Evolutionary conservation across 2,113 vertebrate species (phyloP).

Genomic region (Oreotrochilus melanogaster): DNA sequence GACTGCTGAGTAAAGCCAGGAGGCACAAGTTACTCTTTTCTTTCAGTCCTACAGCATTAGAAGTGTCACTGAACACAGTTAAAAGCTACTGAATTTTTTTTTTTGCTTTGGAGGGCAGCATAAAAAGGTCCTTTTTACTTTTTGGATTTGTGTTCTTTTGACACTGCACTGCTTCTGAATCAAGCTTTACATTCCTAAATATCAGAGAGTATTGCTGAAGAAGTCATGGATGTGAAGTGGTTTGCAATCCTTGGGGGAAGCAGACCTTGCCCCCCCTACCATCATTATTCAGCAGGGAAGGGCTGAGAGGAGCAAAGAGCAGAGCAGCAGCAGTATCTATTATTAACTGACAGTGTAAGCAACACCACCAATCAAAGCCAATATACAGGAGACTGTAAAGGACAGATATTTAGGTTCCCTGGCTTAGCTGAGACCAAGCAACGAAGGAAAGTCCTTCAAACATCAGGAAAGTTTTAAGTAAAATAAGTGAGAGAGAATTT

Average conservation of each 20-base stretch:
- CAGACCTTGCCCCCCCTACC: constrained; percentile 9
- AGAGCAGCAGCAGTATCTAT: constrained; percentile 43
- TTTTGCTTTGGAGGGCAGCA: neutral
- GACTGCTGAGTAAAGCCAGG: neutral
- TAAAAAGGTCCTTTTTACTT: neutral
- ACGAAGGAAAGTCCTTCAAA: neutral
- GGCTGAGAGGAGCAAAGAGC: constrained; percentile 62
- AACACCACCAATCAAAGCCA: constrained; percentile 28
- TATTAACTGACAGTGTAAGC: constrained; percentile 38
- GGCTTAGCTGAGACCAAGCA: neutral
- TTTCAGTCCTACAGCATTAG: neutral
- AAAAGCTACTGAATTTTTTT: neutral
- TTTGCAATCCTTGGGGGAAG: constrained; percentile 26
- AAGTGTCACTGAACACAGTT: neutral
- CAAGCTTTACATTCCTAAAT: constrained; percentile 22
- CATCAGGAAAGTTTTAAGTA: neutral
- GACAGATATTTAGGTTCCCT: neutral
- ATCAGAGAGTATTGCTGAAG: neutral
- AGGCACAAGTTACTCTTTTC: neutral
- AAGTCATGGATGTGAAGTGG: constrained; percentile 21
- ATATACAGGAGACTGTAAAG: neutral
- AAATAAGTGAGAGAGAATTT: neutral
- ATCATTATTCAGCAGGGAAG: constrained; percentile 47
- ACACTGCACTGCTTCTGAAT: neutral
- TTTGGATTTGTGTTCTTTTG: neutral